Conservation (phyloP, 2,113 vertebrate species). For the Peucedramus taeniatus region DNA sequence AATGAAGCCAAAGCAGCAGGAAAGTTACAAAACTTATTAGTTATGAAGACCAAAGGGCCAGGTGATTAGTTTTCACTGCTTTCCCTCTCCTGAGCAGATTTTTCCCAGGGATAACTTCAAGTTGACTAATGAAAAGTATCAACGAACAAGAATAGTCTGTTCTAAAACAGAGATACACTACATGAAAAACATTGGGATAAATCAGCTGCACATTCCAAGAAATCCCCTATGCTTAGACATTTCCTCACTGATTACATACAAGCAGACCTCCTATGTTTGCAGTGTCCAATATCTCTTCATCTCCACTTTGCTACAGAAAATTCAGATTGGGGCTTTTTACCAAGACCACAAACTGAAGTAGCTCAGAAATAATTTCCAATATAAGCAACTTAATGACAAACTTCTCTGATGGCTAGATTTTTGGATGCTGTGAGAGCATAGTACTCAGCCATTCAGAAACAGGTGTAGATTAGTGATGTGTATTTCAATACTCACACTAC, state of each 20-base stretch:
- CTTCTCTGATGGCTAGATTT: background rate
- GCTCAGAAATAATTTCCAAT: background rate
- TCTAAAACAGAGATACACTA: background rate
- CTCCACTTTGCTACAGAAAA: background rate
- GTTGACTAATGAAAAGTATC: background rate
- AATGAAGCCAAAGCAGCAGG: background rate
- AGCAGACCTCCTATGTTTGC: background rate
- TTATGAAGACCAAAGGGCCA: background rate
- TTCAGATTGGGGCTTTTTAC: background rate
- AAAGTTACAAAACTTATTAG: background rate
- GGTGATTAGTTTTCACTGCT: background rate
- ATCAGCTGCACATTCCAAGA: background rate
- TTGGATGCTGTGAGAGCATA: background rate
- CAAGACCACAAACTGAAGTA: background rate
- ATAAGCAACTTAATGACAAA: background rate
- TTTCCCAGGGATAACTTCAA: background rate
- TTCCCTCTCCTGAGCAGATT: background rate
- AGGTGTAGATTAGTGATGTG: fast-evolving
- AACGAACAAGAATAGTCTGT: background rate
- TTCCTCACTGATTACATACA: background rate
- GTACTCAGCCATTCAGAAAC: background rate
- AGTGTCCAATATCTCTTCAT: background rate
- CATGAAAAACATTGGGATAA: background rate
- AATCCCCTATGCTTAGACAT: background rate
- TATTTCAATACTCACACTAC: background rate